Conservation (phyloP, 2,888 invertebrate species). For the Bhutanitis thaidina region DNA sequence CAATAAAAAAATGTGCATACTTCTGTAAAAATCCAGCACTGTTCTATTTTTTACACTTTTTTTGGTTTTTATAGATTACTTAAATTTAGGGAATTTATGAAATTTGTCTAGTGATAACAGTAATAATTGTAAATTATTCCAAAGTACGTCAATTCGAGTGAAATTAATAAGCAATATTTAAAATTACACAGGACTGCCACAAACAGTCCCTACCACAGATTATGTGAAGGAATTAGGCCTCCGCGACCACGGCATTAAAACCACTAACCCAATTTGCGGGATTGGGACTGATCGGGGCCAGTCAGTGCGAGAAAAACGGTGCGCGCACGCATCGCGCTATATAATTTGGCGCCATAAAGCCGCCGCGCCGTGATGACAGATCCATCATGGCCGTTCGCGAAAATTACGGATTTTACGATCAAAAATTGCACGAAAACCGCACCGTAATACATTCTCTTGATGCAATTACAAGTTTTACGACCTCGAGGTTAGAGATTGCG, state of each 20-base stretch:
- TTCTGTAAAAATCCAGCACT: too few species aligned
- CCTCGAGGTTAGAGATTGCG: conserved; percentile 45
- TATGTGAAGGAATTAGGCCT: not conserved
- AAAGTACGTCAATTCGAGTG: too few species aligned
- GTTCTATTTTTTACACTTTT: too few species aligned
- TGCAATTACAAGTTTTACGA: conserved; percentile 12
- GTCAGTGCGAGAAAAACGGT: conserved; percentile 20
- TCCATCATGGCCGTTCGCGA: conserved; percentile 27
- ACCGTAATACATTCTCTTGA: not conserved
- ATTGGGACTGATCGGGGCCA: conserved; percentile 4
- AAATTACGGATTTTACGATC: conserved; percentile 41
- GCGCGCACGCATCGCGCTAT: conserved; percentile 29
- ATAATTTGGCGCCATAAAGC: conserved; percentile 51
- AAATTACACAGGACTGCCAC: too few species aligned
- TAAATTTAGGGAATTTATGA: too few species aligned
- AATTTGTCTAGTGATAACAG: too few species aligned
- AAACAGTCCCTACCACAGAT: not conserved
- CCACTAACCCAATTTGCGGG: conserved; percentile 22
- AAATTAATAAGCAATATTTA: too few species aligned
- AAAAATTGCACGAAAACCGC: conserved; percentile 33
- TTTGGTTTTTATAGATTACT: too few species aligned
- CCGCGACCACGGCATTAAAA: not conserved
- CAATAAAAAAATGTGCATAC: too few species aligned
- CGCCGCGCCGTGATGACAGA: conserved; percentile 44
- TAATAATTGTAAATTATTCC: too few species aligned